These are phyloP conservation scores for Sesia bembeciformis DNA, from an alignment of 2,888 invertebrate species.

Conservation along the genomic window DNA sequence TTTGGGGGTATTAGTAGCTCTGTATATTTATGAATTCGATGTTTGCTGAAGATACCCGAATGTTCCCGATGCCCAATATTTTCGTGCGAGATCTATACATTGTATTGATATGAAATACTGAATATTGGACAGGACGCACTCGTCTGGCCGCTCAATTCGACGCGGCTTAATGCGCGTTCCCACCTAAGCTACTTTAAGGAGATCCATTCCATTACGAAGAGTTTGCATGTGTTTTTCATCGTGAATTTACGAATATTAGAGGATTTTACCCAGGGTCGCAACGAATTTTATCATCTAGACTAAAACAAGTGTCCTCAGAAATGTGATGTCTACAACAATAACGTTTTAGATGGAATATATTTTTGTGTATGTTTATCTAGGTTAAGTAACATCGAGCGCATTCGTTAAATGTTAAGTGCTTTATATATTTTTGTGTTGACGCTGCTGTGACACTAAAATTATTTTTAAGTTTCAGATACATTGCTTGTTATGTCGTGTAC, in stretches of 20 bases:
- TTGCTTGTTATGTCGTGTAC: no score
- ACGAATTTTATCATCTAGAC: constrained; percentile 66
- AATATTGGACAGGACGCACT: constrained; percentile 43
- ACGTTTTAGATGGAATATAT: constrained; percentile 66
- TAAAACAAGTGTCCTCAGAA: constrained; percentile 61
- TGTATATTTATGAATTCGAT: no score
- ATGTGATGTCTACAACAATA: constrained; percentile 73
- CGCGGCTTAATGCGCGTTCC: constrained; percentile 38
- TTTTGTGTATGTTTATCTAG: constrained; percentile 71
- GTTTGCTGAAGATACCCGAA: no score
- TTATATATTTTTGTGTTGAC: neutral
- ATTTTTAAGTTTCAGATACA: no score
- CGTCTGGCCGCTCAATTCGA: constrained; percentile 65
- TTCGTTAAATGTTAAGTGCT: constrained; percentile 59
- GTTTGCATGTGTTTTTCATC: constrained; percentile 36
- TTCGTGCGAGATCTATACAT: no score
- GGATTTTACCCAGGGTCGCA: constrained; percentile 51
- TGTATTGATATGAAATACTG: no score
- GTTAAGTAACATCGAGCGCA: constrained; percentile 46
- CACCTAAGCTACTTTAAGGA: constrained; percentile 30
- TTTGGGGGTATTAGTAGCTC: no score
- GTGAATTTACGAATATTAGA: constrained; percentile 6
- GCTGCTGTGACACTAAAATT: no score
- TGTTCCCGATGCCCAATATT: no score
- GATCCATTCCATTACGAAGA: constrained; percentile 47